These are phyloP conservation scores for Lutjanus campechanus DNA, from an alignment of 2,797 vertebrate species.

Conservation along the genomic window DNA sequence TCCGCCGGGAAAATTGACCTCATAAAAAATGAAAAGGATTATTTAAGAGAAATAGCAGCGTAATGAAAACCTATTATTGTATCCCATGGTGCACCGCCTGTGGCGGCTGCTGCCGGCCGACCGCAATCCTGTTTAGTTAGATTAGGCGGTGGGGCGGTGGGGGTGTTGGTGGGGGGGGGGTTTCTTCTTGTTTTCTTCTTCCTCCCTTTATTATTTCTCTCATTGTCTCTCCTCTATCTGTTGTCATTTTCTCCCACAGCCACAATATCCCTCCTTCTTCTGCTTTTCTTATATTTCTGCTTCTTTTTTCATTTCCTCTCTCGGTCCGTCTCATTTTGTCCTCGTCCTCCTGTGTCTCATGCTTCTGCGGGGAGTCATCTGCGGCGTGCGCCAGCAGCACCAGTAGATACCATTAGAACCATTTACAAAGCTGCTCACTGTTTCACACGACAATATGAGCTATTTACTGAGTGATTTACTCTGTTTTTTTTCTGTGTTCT, in stretches of 20 bases:
- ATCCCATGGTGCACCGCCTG: constrained; percentile 72
- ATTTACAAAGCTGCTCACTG: constrained; percentile 35
- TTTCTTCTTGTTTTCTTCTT: constrained; percentile 22
- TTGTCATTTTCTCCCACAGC: constrained; percentile 48
- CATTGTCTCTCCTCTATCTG: constrained; percentile 66
- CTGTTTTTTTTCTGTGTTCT: constrained; percentile 41
- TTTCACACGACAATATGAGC: background rate
- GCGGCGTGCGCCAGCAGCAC: constrained; percentile 19
- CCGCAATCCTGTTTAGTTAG: constrained; percentile 72
- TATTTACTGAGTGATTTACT: constrained; percentile 19
- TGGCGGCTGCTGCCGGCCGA: constrained; percentile 57
- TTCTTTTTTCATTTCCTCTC: constrained; percentile 75
- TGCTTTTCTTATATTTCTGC: constrained; percentile 72
- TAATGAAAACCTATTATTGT: constrained; percentile 86
- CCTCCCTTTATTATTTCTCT: constrained; percentile 64
- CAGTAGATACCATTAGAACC: constrained; percentile 33
- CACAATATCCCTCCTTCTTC: constrained; percentile 54
- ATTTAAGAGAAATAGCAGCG: constrained; percentile 84
- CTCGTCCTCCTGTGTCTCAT: constrained; percentile 15
- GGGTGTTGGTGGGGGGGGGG: background rate
- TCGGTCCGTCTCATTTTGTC: constrained; percentile 39
- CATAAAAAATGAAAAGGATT: constrained; percentile 87
- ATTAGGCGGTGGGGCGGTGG: constrained; percentile 53
- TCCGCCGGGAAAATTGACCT: constrained; percentile 79
- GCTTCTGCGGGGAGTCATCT: constrained; percentile 48